Base-by-base conservation (phyloP, 1,140 invertebrate species). In the Neodiprion lecontei region DNA sequence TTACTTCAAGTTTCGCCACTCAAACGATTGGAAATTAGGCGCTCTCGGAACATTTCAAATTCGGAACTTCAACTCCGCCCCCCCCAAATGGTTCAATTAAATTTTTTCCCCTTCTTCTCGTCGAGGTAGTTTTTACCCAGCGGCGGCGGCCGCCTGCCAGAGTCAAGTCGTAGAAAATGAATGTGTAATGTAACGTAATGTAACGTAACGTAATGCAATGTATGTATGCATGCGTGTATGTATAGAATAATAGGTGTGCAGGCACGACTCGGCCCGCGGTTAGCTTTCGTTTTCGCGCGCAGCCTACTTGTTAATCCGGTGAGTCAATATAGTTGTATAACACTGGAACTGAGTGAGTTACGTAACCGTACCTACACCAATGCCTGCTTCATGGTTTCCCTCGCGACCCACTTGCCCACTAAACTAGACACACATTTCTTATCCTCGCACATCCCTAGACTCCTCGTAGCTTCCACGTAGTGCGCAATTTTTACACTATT, bases 351-450 rank as follows among this genome's bases (percentile, higher is more conserved):
- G 79, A 75, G 11, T 61, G 53, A 61, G 81, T 87, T 88, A 85
- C 86, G 84, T 86, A 87, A 88, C 74, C 49, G 1, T 40, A 40
- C 5, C 28, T 40, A 40, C 5, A 40, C 28, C 28, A 3, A 40
- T 40, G 5, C 72, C 79, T 71, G 7, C 50, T 28, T 65, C 79
- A 84, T 80, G 85, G 82, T 88, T 88, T 87, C 85, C 84, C 84
- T 84, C 81, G 85, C 89, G 89, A 90, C 89, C 89, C 87, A 89
- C 86, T 90, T 90, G 87, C 89, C 88, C 85, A 90, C 83, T 90
- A 88, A 88, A 90, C 89, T 90, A 89, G 89, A 90, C 89, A 89
- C 80, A 89, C 87, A 89, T 90, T 40, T 89, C 87, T 87, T 88
- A 88, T 88, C 86, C 87, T 79, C 73, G 76, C 75, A 77, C 79